Conservation (phyloP, 1,140 invertebrate species). For the Zaprionus capensis region DNA sequence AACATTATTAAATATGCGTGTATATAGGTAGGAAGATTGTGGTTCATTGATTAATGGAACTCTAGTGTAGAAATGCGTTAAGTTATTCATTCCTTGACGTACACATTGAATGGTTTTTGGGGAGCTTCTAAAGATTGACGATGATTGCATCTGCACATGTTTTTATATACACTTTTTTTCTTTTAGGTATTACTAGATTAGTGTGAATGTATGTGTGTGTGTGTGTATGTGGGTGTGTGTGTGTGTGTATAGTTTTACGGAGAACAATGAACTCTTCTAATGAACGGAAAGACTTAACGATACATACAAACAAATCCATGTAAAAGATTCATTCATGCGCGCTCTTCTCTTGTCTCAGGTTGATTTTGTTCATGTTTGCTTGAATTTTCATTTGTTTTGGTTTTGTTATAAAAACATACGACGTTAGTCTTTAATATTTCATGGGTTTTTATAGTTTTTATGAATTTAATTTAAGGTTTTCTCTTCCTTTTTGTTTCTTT, state of each 20-base stretch:
- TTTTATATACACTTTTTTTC: slow-evolving; percentile 2
- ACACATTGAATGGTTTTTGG: slow-evolving; percentile 10
- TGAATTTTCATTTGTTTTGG: neutral
- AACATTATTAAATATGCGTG: neutral
- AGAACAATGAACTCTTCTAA: slow-evolving; percentile 26
- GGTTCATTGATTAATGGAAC: neutral
- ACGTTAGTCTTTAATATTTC: slow-evolving; percentile 21
- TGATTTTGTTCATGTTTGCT: slow-evolving; percentile 1
- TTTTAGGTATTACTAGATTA: neutral
- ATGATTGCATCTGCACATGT: slow-evolving; percentile 3
- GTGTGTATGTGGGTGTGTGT: neutral
- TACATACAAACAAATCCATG: slow-evolving; percentile 22
- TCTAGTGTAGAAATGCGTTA: neutral
- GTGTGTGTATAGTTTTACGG: slow-evolving; percentile 3
- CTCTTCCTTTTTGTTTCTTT: neutral
- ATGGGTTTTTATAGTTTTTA: slow-evolving; percentile 14
- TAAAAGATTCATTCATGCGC: slow-evolving; percentile 32
- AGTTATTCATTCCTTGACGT: neutral
- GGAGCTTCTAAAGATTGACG: neutral
- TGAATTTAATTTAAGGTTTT: neutral
- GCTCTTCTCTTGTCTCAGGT: slow-evolving; percentile 20
- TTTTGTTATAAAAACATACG: slow-evolving; percentile 15
- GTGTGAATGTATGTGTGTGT: neutral
- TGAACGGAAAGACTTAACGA: slow-evolving; percentile 20
- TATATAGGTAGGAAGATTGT: neutral